Percentiles rank a stretch among this genome's conserved stretches.
Evolutionary conservation across 2,113 vertebrate species (phyloP).

Genomic region (Dermatemys mawii): DNA sequence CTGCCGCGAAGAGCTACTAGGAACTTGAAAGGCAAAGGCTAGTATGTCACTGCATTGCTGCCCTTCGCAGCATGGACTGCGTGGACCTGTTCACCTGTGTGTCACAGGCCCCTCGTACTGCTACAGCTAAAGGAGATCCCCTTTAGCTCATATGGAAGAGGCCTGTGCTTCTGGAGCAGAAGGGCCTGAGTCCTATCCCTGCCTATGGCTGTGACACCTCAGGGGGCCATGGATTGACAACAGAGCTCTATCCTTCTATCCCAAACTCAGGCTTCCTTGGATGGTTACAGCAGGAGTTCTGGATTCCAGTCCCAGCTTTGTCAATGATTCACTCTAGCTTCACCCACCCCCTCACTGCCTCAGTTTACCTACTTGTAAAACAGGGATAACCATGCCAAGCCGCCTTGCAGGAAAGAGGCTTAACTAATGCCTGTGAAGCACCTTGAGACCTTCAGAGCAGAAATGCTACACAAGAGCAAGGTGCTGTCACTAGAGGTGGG

Average conservation of each 20-base stretch:
- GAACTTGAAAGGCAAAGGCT: neutral
- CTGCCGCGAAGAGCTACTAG: neutral
- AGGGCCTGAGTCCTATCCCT: neutral
- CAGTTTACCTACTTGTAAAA: neutral
- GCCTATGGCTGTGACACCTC: neutral
- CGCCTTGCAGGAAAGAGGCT: neutral
- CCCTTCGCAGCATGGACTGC: neutral
- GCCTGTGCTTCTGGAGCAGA: neutral
- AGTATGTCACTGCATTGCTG: rapidly evolving
- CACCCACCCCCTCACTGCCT: neutral
- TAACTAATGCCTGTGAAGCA: neutral
- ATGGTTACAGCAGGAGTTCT: neutral
- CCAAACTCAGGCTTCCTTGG: neutral
- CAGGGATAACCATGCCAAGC: neutral
- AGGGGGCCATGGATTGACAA: neutral
- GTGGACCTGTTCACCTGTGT: rapidly evolving
- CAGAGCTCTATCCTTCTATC: neutral
- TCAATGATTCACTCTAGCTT: no score
- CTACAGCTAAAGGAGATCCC: rapidly evolving
- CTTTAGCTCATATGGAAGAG: neutral
- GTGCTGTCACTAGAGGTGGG: neutral
- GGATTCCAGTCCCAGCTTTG: neutral
- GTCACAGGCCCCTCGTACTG: rapidly evolving
- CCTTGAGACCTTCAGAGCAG: neutral
- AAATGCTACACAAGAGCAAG: neutral